A percentile compares a stretch with the other conserved stretches of the same genome.
Evolutionary conservation across 2,113 vertebrate genomes (phyloP).

Genomic region (Syngnathus scovelli): DNA sequence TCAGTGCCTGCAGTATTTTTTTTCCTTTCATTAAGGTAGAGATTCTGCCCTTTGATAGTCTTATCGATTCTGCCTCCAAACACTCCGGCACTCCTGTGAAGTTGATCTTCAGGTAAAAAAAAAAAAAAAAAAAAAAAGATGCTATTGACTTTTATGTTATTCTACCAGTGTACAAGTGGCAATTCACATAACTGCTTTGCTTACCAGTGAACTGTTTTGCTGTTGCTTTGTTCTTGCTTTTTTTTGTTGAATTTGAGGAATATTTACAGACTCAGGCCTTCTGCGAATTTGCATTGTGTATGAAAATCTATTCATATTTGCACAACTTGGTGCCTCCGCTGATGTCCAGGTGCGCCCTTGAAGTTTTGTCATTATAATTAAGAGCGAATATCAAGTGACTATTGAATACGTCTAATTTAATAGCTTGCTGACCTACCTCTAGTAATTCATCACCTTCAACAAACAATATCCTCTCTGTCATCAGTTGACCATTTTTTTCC

Average conservation of each 20-base stretch:
- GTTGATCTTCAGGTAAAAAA: conserved; percentile 55
- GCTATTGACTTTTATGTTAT: conserved; percentile 61
- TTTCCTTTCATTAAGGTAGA: conserved; percentile 60
- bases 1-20: conserved; percentile 55
- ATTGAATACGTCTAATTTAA: conserved; percentile 32
- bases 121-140: conserved; percentile 20
- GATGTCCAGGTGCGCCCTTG: conserved; percentile 42
- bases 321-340: conserved; percentile 20
- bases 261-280: conserved; percentile 51
- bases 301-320: conserved; percentile 35
- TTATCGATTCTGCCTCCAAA: conserved; percentile 62
- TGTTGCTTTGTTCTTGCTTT: conserved; percentile 50
- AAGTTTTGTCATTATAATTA: conserved; percentile 32
- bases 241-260: conserved; percentile 52
- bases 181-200: conserved; percentile 54
- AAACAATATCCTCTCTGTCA: conserved; percentile 37
- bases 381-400: conserved; percentile 40
- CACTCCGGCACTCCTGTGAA: conserved; percentile 61
- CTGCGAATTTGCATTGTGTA: conserved; percentile 31
- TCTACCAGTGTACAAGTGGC: conserved; percentile 36
- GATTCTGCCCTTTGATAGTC: conserved; percentile 66
- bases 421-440: conserved; percentile 36
- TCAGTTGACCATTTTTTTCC: conserved; percentile 10
- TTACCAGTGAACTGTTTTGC: conserved; percentile 50
- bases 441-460: conserved; percentile 38